Percentiles rank a stretch among this genome's conserved stretches.
Conservation (phyloP, 1,140 invertebrate species). For the Drosophila azteca region DNA sequence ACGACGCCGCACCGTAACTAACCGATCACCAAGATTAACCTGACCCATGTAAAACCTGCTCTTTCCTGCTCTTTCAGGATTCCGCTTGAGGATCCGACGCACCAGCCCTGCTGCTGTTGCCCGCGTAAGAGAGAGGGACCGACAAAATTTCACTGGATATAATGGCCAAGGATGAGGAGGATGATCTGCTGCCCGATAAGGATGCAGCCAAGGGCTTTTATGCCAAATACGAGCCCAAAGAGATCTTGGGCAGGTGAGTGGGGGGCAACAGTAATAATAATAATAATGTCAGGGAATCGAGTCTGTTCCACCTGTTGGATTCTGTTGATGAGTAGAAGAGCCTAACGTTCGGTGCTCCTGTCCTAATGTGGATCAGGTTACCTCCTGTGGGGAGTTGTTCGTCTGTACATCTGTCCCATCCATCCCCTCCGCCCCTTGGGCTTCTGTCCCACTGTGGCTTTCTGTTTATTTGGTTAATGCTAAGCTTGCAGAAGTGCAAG, state of each 20-base stretch:
- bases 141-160: slow-evolving; percentile 79
- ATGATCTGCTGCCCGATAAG: slow-evolving; percentile 93
- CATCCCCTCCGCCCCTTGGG: too few relatives aligned
- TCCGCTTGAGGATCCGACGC: too few relatives aligned
- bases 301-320: background rate
- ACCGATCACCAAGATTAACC: slow-evolving; percentile 27
- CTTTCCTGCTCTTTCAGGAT: slow-evolving; percentile 12
- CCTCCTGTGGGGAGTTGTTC: background rate
- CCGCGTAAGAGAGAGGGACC: slow-evolving; percentile 19
- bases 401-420: background rate
- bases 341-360: too few relatives aligned
- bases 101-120: slow-evolving; percentile 3
- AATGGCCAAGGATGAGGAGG: slow-evolving; percentile 90
- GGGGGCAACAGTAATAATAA: too few relatives aligned
- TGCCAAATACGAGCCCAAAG: slow-evolving; percentile 98
- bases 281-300: too few relatives aligned
- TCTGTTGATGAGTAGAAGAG: background rate
- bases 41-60: slow-evolving; percentile 9
- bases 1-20: slow-evolving; percentile 26
- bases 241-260: slow-evolving; percentile 96
- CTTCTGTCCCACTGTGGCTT: slow-evolving; percentile 10
- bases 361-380: background rate
- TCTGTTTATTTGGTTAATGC: slow-evolving; percentile 27
- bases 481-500: slow-evolving; percentile 52
- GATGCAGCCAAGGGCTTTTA: slow-evolving; percentile 97